Evolutionary conservation across 2,113 vertebrate species (phyloP).

Genomic region (Sinocyclocheilus rhinocerous): DNA sequence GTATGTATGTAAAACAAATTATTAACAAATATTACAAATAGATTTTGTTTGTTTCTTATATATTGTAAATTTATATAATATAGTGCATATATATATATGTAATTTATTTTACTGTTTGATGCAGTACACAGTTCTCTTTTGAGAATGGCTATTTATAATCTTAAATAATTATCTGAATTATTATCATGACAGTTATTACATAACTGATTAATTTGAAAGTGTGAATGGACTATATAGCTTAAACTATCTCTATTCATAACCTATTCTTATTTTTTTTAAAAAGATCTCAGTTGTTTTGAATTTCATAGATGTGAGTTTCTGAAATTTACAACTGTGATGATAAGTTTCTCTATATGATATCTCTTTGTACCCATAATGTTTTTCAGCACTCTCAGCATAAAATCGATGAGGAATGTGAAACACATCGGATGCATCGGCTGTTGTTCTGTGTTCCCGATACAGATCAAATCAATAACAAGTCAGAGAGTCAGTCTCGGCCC

Average conservation of each 20-base stretch:
- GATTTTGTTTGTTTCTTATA: too few relatives aligned
- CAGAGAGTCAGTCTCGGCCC: slow-evolving; percentile 40
- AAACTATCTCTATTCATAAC: not conserved
- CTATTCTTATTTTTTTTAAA: too few relatives aligned
- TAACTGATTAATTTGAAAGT: not conserved
- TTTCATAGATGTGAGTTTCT: not conserved
- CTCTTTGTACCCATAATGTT: not conserved
- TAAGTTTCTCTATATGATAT: not conserved
- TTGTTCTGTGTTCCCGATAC: slow-evolving; percentile 5
- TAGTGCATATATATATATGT: too few relatives aligned
- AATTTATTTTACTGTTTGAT: too few relatives aligned
- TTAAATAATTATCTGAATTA: not conserved
- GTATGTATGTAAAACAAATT: too few relatives aligned
- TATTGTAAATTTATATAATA: too few relatives aligned
- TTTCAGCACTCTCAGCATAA: not conserved
- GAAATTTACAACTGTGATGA: not conserved
- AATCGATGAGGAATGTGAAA: not conserved
- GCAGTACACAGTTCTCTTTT: too few relatives aligned
- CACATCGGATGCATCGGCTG: not conserved
- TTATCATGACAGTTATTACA: not conserved
- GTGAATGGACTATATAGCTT: not conserved
- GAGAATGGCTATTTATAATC: too few relatives aligned
- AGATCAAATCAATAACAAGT: slow-evolving; percentile 37
- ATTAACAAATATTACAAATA: too few relatives aligned
- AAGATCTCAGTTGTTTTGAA: not conserved